Evolutionary conservation across 1,140 invertebrate genomes (phyloP).

Genomic region (Anoplophora glabripennis): DNA sequence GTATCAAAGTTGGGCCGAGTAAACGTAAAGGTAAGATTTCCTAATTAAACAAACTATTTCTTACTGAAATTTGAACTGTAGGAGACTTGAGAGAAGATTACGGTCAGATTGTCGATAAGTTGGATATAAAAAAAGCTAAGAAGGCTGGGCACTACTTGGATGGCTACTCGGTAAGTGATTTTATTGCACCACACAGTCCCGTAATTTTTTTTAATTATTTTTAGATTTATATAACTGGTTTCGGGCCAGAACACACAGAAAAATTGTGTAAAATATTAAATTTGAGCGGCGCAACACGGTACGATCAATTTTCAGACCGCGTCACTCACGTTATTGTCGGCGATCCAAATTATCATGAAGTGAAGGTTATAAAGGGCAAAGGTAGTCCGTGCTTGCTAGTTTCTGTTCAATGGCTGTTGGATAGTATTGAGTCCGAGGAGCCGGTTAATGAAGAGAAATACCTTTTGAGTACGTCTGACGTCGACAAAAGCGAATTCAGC

Average conservation of each 20-base stretch:
- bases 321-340: conserved; percentile 80
- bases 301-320: conserved; percentile 69
- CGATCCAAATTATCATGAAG: conserved; percentile 53
- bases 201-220: conserved; percentile 13
- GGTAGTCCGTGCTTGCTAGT: conserved; percentile 57
- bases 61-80: background rate
- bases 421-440: conserved; percentile 63
- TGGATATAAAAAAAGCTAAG: conserved; percentile 65
- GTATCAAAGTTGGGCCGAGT: background rate
- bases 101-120: conserved; percentile 32
- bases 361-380: conserved; percentile 50
- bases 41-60: background rate
- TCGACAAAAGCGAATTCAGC: conserved; percentile 45
- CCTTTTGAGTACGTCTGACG: conserved; percentile 38
- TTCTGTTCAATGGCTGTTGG: conserved; percentile 68
- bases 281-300: conserved; percentile 74
- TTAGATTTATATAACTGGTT: conserved; percentile 66
- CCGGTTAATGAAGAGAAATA: conserved; percentile 60
- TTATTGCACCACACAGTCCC: background rate
- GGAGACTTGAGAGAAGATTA: conserved; percentile 2
- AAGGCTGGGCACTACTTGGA: conserved; percentile 76
- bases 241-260: conserved; percentile 61
- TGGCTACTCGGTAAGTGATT: conserved; percentile 71
- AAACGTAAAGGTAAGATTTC: background rate
- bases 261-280: conserved; percentile 77